Percentiles rank a stretch among this genome's conserved stretches.
Evolutionary conservation across 2,113 vertebrate genomes (phyloP).

Genomic region (Cyanoderma ruficeps): DNA sequence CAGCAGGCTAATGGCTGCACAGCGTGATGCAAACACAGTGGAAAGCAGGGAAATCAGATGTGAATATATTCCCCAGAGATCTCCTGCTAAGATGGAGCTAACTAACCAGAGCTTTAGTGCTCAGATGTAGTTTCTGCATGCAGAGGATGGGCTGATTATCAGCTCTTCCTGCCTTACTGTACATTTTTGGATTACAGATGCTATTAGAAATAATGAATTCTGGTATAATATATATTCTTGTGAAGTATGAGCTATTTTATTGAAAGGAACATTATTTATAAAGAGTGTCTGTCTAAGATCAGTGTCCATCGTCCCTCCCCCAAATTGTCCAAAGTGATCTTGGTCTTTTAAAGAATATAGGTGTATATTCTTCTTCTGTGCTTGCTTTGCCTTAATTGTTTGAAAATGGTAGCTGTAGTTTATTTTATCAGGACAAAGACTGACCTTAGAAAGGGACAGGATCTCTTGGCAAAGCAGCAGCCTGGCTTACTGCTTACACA

Average conservation of each 20-base stretch:
- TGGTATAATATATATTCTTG: neutral
- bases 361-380: neutral
- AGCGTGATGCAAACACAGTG: slow-evolving; percentile 73
- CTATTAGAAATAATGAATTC: slow-evolving; percentile 66
- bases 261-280: neutral
- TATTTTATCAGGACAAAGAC: neutral
- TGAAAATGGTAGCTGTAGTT: neutral
- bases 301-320: neutral
- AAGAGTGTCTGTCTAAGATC: neutral
- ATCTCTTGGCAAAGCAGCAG: neutral
- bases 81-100: slow-evolving; percentile 73
- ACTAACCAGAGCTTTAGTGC: slow-evolving; percentile 66
- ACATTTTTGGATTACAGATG: slow-evolving; percentile 64
- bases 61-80: slow-evolving; percentile 74
- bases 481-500: neutral
- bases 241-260: neutral
- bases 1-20: slow-evolving; percentile 80
- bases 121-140: slow-evolving; percentile 43
- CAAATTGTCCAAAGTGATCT: neutral
- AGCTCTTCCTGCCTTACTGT: slow-evolving; percentile 55
- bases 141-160: slow-evolving; percentile 60
- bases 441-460: neutral
- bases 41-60: slow-evolving; percentile 72
- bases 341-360: neutral
- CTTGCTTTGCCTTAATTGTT: neutral